These are phyloP conservation scores for Alsophila aescularia DNA, from an alignment of 2,888 invertebrate genomes.

Conservation along the genomic window DNA sequence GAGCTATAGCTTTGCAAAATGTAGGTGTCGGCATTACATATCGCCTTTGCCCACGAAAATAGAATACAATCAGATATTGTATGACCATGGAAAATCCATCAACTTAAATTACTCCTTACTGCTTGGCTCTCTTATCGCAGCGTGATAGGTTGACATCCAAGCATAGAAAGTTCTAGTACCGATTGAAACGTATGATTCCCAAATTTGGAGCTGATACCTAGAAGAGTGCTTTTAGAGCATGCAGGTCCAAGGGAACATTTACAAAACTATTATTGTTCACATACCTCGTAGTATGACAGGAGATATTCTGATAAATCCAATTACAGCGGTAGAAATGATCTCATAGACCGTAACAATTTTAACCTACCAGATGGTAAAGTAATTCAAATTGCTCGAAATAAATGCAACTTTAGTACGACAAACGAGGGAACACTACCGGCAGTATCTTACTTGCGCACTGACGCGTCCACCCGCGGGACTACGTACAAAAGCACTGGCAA, in stretches of 20 bases:
- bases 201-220: too few species aligned
- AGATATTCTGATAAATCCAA: slow-evolving; percentile 1
- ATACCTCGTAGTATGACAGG: background rate
- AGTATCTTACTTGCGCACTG: slow-evolving; percentile 37
- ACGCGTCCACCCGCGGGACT: slow-evolving; percentile 66
- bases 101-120: too few species aligned
- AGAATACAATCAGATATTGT: too few species aligned
- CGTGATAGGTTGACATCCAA: too few species aligned
- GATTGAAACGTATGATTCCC: too few species aligned
- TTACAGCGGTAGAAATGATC: background rate
- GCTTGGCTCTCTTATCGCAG: too few species aligned
- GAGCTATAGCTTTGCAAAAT: too few species aligned
- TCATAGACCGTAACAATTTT: background rate
- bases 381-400: slow-evolving; percentile 1
- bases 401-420: background rate
- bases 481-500: slow-evolving; percentile 68
- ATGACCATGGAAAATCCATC: too few species aligned
- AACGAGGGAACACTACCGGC: background rate
- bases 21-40: too few species aligned
- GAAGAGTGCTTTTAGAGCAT: background rate
- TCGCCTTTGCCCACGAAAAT: too few species aligned
- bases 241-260: background rate
- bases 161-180: too few species aligned
- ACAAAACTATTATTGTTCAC: background rate
- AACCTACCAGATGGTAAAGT: background rate